Evolutionary conservation across 1,140 invertebrate species (phyloP).

Genomic region (Semibalanus balanoides): DNA sequence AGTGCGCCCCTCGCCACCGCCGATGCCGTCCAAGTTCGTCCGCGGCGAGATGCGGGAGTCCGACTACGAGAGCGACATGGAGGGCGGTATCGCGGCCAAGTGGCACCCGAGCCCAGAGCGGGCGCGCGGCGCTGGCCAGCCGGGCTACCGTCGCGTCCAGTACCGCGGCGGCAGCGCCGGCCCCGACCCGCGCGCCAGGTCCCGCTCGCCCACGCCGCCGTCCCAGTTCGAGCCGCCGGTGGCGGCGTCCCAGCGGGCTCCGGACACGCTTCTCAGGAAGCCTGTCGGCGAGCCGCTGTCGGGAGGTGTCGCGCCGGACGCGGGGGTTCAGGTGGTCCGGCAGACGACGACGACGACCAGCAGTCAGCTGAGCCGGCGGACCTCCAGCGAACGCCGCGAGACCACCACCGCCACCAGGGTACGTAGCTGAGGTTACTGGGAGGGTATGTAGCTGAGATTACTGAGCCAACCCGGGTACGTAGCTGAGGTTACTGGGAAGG

Average conservation of each 20-base stretch:
- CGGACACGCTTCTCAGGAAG: not conserved
- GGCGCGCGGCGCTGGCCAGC: conserved; percentile 16
- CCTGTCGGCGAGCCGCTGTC: not conserved
- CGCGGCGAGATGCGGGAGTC: conserved; percentile 49
- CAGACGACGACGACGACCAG: not conserved
- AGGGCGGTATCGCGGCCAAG: conserved; percentile 21
- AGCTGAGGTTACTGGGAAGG: too few species aligned
- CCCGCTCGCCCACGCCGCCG: conserved; percentile 18
- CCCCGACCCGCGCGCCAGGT: too few species aligned
- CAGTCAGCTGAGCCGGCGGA: not conserved
- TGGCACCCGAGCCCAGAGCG: conserved; percentile 22
- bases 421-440: not conserved
- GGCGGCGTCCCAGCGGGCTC: not conserved
- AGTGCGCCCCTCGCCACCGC: conserved; percentile 25
- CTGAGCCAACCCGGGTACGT: not conserved
- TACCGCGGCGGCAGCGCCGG: not conserved
- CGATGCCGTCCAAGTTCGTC: conserved; percentile 49
- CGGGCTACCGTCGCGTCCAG: not conserved
- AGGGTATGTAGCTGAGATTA: too few species aligned
- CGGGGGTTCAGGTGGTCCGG: not conserved
- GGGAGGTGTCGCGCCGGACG: too few species aligned
- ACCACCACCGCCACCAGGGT: not conserved
- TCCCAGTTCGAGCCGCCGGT: conserved; percentile 16
- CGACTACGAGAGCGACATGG: conserved; percentile 50
- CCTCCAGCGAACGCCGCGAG: not conserved